Conservation (phyloP, 1,140 invertebrate species). For the Tetraneura akinire region DNA sequence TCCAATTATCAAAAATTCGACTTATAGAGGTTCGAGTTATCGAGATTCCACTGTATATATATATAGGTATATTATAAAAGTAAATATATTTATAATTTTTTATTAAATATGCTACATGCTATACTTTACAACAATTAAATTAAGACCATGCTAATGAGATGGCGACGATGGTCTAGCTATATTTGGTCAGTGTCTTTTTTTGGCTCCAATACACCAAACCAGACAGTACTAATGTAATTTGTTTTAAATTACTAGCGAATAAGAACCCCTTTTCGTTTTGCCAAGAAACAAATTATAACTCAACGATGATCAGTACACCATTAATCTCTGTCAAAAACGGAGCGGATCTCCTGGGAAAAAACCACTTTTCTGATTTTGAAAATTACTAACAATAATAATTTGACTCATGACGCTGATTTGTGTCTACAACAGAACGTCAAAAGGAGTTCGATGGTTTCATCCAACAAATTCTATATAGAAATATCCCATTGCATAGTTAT, state of each 20-base stretch:
- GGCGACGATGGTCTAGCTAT: conserved; percentile 33
- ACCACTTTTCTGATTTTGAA: conserved; percentile 20
- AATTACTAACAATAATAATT: conserved; percentile 44
- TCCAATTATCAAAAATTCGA: no score
- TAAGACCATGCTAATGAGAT: conserved; percentile 32
- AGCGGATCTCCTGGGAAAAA: conserved; percentile 38
- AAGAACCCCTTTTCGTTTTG: conserved; percentile 33
- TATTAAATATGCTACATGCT: conserved; percentile 16
- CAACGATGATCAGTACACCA: conserved; percentile 43
- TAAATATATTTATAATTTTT: no score
- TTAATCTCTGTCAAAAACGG: conserved; percentile 47
- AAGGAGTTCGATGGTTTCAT: conserved; percentile 32
- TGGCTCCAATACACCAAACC: conserved; percentile 31
- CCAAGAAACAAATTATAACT: conserved; percentile 47
- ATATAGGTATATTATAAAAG: no score
- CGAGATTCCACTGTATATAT: no score
- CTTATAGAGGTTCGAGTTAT: background rate
- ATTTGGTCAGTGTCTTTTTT: conserved; percentile 44
- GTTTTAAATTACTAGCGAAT: conserved; percentile 47
- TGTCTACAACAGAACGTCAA: conserved; percentile 35
- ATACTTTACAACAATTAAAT: conserved; percentile 35
- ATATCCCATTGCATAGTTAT: background rate
- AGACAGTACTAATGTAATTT: conserved; percentile 49
- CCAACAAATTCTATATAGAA: conserved; percentile 26
- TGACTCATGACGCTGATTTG: conserved; percentile 40